Conservation (phyloP, 2,888 invertebrate genomes). For the Autographa gamma region DNA sequence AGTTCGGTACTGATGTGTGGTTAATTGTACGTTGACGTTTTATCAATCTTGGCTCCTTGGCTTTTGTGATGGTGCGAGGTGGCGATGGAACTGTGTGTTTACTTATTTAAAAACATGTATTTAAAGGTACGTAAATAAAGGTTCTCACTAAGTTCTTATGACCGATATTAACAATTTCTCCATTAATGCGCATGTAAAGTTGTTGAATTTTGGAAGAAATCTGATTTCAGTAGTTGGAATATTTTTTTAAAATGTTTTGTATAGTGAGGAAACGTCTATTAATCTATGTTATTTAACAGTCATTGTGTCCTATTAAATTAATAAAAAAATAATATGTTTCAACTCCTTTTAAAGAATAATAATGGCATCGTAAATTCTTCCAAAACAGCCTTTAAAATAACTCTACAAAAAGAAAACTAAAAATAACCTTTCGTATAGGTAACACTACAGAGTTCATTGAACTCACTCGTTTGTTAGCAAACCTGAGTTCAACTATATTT, state of each 20-base stretch:
- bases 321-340: background rate
- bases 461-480: background rate
- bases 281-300: too few relatives aligned
- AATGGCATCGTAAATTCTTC: background rate
- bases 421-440: conserved; percentile 2
- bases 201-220: too few relatives aligned
- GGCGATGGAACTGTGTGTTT: background rate
- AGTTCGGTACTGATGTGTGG: background rate
- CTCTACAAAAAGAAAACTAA: background rate
- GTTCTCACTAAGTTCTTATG: too few relatives aligned
- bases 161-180: too few relatives aligned
- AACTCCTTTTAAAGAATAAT: background rate
- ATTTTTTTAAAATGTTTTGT: too few relatives aligned
- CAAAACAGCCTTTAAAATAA: background rate
- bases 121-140: too few relatives aligned
- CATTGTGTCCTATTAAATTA: background rate
- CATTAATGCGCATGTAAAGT: too few relatives aligned
- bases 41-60: conserved; percentile 20
- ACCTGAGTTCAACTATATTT: background rate
- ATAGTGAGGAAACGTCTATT: too few relatives aligned
- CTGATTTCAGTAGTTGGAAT: too few relatives aligned
- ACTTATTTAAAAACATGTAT: background rate
- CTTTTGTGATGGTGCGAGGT: conserved; percentile 23
- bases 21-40: conserved; percentile 31
- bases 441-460: conserved; percentile 16